Evolutionary conservation across 2,113 vertebrate species (phyloP), one percentile per base, ranked within the genome.

Genomic region (Halichoerus grypus): DNA sequence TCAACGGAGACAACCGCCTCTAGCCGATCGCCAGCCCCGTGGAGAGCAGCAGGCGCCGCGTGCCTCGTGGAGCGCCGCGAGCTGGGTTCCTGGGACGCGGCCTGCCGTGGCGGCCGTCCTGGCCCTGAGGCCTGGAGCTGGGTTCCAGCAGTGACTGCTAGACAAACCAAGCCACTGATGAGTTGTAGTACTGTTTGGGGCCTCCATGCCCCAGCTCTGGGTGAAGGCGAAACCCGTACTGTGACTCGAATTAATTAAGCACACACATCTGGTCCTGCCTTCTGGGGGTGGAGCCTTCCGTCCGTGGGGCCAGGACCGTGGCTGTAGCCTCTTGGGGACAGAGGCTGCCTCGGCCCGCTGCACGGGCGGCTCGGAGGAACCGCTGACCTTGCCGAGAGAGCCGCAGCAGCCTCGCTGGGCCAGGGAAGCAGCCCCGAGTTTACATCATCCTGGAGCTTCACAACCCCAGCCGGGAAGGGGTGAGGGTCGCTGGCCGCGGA

Each of bases 1-100:
- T 99, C 98, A 99, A 99, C 16, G 99, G 99, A 98, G 99, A 99
- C 98, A 99, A 99, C 98, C 99, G 99, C 65, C 99, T 99, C 98
- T 99, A 99, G 95, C 81, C 18, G 7, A 59, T 69, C 26, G 86
- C 28, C 16, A 8, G 97, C 96, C 97, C 95, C 1, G 76, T 0
- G 11, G 97, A 97, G 97, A 98, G 98, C 98, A 98, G 99, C 98
- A 97, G 94, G 99, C 98, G 99, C 99, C 98, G 99, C 98, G 98
- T 99, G 98, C 98, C 99, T 99, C 99, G 98, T 98, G 99, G 99
- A 99, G 99, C 98, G 99, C 99, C 99, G 98, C 99, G 99, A 99
- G 99, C 99, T 99, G 98, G 99, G 99, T 99, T 99, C 99, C 99
- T 98, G 98, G 99, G 99, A 99, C 99, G 99, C 98, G 93, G 99